Base-by-base conservation (phyloP, 2,888 invertebrate species). In the Marasmarcha lunaedactyla region DNA sequence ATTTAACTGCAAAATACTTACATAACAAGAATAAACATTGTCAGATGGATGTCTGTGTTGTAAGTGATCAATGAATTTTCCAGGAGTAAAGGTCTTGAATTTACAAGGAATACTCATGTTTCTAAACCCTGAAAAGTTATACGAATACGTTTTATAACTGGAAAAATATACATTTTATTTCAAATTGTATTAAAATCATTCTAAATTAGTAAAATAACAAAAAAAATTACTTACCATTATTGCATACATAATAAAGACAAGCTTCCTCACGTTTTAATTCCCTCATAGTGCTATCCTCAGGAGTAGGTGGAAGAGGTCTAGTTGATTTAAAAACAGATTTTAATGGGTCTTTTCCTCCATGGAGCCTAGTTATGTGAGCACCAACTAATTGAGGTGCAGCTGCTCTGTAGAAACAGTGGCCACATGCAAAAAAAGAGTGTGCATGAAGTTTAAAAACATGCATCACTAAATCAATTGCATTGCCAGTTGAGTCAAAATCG, bases 381-480 rank as follows among this genome's bases (percentile, higher is more conserved):
- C 84, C 74, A 0, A 91, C 88, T 36, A 89, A 85, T 40, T 87
- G 86, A 36, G 84, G 79, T 0, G 84, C 71, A 1, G 84, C 68
- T 0, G 88, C 87, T 37, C 91, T 74, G 59, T 91, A 92, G 52
- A 91, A 87, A 55, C 92, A 92, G 47, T 85, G 79, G 2, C 70
- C 72, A 52, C 92, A 92, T 20, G 87, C 87, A 51, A 70, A 90
- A 15, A 78, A 71, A 51, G 90, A 89, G 39, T 77, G 68, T 0
- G 83, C 84, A 52, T 92, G 92, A 26, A 74, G 74, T 15, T 85
- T 81, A 37, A 87, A 83, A 10, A 90, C 83, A 57, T 92, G 92
- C 38, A 71, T 65, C 33, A 85, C 76, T 49, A 89, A 59, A 27
- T 78, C 54, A 41, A 70, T 66, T 42, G 71, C 57, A 54, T 74